Evolutionary conservation across 2,113 vertebrate species (phyloP).

Genomic region (Okapia johnstoni): DNA sequence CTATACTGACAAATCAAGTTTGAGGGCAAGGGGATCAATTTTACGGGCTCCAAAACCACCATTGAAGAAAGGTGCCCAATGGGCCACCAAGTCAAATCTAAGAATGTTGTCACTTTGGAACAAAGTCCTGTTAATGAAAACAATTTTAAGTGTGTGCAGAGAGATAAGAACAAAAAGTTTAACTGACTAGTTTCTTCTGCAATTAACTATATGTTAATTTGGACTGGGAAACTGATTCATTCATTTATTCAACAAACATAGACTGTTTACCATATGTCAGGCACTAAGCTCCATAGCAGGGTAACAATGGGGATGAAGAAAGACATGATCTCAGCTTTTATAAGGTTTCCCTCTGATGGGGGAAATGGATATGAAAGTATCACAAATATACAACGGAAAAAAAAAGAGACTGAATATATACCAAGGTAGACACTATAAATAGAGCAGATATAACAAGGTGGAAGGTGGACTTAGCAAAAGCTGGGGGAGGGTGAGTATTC

Average conservation of each 20-base stretch:
- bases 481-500: fast-evolving
- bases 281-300: background rate
- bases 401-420: background rate
- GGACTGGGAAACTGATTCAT: background rate
- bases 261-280: background rate
- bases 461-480: background rate
- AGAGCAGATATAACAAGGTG: background rate
- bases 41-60: background rate
- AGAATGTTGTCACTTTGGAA: background rate
- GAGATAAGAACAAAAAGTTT: background rate
- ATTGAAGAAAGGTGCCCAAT: background rate
- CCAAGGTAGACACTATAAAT: background rate
- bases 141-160: background rate
- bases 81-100: background rate
- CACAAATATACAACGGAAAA: background rate
- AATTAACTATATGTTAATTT: background rate
- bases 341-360: background rate
- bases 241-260: background rate
- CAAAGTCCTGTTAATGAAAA: background rate
- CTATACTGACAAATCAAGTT: background rate
- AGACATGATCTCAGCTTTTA: background rate
- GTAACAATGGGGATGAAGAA: background rate
- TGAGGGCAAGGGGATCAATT: background rate
- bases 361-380: background rate
- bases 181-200: background rate